phyloP scores from a whole-genome alignment of 2,113 vertebrate genomes.

The Podocnemis expansa region DNA sequence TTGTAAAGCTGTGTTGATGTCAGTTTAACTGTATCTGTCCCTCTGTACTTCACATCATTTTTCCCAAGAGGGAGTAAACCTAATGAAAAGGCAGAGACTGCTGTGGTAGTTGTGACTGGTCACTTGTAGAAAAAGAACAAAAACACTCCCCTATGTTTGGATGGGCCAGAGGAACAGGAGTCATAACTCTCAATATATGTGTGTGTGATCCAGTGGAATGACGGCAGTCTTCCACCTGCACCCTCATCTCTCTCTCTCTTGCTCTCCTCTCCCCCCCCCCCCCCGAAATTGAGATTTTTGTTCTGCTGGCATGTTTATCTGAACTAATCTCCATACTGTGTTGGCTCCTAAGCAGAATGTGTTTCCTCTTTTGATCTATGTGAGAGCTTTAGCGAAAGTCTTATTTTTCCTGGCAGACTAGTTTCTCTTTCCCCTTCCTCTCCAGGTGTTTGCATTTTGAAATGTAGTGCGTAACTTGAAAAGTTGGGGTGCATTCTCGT shows the following conservation, averaged over 20 bases:
- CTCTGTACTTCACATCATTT: background rate
- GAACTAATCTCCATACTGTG: background rate
- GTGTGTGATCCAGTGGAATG: background rate
- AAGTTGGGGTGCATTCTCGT: background rate
- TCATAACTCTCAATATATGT: background rate
- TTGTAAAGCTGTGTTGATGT: background rate
- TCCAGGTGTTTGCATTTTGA: background rate
- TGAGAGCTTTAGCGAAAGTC: conserved; percentile 11
- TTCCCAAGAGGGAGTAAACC: background rate
- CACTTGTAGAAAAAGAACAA: background rate
- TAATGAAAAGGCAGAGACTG: background rate
- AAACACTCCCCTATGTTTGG: background rate
- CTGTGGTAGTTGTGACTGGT: background rate
- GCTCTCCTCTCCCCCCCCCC: no score
- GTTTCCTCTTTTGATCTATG: background rate
- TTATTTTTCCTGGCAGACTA: conserved; percentile 7
- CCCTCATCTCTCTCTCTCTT: background rate
- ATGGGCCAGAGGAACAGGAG: background rate
- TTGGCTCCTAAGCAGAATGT: background rate
- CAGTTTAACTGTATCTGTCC: background rate
- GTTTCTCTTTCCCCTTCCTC: background rate
- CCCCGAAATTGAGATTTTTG: background rate
- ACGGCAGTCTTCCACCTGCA: no score
- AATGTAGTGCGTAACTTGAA: background rate
- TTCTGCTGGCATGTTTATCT: background rate